A percentile compares a stretch with the other conserved stretches of the same genome.
These are phyloP conservation scores for Lordiphosa andalusiaca DNA, from an alignment of 2,888 invertebrate species.

Conservation along the genomic window DNA sequence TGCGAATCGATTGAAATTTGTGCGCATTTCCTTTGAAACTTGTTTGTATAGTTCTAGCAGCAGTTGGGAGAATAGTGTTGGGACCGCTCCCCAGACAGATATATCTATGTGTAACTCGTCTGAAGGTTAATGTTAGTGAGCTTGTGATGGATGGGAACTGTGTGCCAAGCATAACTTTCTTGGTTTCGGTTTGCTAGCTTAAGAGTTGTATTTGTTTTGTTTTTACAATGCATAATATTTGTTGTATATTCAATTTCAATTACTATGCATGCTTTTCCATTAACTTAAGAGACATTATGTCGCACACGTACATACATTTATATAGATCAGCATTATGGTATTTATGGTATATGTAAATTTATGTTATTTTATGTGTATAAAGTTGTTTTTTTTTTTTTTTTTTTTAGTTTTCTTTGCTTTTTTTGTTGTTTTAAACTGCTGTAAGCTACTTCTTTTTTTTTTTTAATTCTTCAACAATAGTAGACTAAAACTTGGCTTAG, in stretches of 20 bases:
- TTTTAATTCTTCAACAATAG: conserved; percentile 25
- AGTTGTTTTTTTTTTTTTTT: conserved; percentile 20
- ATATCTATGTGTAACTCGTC: conserved; percentile 1
- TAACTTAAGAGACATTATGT: conserved; percentile 8
- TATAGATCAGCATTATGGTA: conserved; percentile 35
- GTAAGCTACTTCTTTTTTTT: conserved; percentile 1
- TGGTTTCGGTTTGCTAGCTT: conserved; percentile 37
- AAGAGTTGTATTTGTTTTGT: conserved; percentile 19
- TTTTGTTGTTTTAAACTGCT: conserved; percentile 1
- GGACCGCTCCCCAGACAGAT: conserved; percentile 23
- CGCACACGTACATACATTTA: conserved; percentile 25
- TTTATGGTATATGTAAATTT: conserved; percentile 25
- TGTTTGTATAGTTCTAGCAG: conserved; percentile 2
- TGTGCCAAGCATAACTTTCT: conserved; percentile 32
- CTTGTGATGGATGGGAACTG: conserved; percentile 9
- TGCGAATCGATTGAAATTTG: conserved; percentile 44
- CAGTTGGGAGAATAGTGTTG: conserved; percentile 3
- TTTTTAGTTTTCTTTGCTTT: not conserved
- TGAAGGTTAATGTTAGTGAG: conserved; percentile 18
- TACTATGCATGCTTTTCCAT: conserved; percentile 28
- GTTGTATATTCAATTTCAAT: conserved; percentile 21
- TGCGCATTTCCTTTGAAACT: conserved; percentile 51
- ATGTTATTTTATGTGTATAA: conserved; percentile 25
- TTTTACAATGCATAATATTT: conserved; percentile 34
- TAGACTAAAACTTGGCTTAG: conserved; percentile 22